A percentile compares a stretch with the other conserved stretches of the same genome.
Evolutionary conservation across 2,113 vertebrate species (phyloP).

Genomic region (Notarius lentiginosus): DNA sequence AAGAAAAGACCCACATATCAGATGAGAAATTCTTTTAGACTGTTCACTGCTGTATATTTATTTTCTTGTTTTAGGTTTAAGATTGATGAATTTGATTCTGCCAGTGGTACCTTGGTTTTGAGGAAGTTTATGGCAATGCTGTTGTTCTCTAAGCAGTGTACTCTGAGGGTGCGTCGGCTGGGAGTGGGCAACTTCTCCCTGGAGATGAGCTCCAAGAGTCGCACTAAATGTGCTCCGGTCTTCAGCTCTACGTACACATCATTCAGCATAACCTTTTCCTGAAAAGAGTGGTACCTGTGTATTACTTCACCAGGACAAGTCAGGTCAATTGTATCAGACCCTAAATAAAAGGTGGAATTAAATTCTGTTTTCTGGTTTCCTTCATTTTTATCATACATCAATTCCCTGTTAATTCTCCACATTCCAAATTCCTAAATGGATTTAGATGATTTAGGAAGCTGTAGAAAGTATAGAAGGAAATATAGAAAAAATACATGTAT

Average conservation of each 20-base stretch:
- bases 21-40: background rate
- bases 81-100: background rate
- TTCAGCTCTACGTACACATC: constrained; percentile 83
- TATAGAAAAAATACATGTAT: background rate
- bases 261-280: constrained; percentile 63
- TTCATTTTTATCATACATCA: background rate
- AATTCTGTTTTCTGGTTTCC: background rate
- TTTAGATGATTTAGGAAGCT: background rate
- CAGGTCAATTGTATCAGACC: background rate
- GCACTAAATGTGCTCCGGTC: constrained; percentile 77
- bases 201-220: constrained; percentile 85
- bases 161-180: constrained; percentile 74
- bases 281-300: constrained; percentile 25
- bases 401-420: background rate
- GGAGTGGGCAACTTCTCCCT: constrained; percentile 74
- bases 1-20: background rate
- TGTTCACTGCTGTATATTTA: background rate
- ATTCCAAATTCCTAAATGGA: background rate
- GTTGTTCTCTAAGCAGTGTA: constrained; percentile 90
- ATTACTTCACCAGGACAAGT: background rate
- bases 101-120: constrained; percentile 76
- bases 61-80: constrained; percentile 4
- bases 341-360: background rate
- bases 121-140: constrained; percentile 87
- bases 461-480: no score